A percentile compares a stretch with the other conserved stretches of the same genome.
These are phyloP conservation scores for Periplaneta americana DNA, from an alignment of 1,140 invertebrate genomes.

Conservation along the genomic window DNA sequence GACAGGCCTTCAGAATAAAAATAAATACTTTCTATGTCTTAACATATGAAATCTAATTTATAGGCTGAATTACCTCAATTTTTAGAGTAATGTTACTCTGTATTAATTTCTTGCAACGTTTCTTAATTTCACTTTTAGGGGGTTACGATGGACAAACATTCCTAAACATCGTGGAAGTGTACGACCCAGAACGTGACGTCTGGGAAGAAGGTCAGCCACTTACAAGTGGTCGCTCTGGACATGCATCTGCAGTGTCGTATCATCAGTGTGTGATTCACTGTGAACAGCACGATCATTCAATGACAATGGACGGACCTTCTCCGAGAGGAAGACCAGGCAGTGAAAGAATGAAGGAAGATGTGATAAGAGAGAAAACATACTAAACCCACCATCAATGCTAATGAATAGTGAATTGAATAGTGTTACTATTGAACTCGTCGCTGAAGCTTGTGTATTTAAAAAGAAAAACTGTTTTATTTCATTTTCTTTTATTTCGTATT, in stretches of 20 bases:
- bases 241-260: slow-evolving; percentile 69
- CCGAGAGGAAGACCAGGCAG: neutral
- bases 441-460: too few species aligned
- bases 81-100: too few species aligned
- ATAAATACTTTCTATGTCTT: too few species aligned
- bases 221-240: slow-evolving; percentile 81
- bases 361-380: neutral
- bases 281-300: slow-evolving; percentile 13
- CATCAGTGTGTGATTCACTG: slow-evolving; percentile 14
- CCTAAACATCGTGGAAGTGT: slow-evolving; percentile 78
- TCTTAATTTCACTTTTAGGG: slow-evolving; percentile 46
- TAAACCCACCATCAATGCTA: neutral
- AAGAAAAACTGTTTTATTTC: too few species aligned
- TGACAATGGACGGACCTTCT: neutral
- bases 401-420: neutral
- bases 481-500: neutral
- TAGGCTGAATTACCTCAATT: too few species aligned
- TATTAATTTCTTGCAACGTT: too few species aligned
- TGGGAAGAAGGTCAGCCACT: slow-evolving; percentile 74
- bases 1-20: too few species aligned
- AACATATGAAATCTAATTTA: too few species aligned
- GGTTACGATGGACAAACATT: slow-evolving; percentile 82
- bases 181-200: slow-evolving; percentile 65
- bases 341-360: neutral
- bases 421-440: too few species aligned